Evolutionary conservation across 2,888 invertebrate species (phyloP), one percentile per base, ranked within the genome.

Genomic region (Microctonus brassicae): DNA sequence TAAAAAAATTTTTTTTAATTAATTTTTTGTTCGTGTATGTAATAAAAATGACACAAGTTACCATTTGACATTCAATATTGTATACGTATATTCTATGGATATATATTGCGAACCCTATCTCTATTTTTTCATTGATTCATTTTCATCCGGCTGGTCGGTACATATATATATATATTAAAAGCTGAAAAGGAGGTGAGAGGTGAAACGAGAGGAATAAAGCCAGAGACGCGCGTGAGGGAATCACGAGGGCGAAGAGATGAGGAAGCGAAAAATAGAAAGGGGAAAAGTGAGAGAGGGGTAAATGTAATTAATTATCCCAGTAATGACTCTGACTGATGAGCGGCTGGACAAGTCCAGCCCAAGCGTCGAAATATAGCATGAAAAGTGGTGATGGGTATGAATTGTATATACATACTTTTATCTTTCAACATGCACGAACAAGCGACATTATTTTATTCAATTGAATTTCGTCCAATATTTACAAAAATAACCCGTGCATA

Each of bases 321-420:
- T 90, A 90, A 90, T 90, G 90, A 90, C 90, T 90, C 90, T 90
- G 90, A 90, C 90, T 90, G 90, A 90, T 90, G 90, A 90, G 90
- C 87, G 86, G 83, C 85, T 83, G 86, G 86, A 86, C 87, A 87
- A 87, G 87, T 87, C 86, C 87, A 83, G 86, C 83, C 83, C 82
- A n/a, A 85, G 47, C 47, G 83, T 85, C 83, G 86, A 82, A 86
- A 86, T 84, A 85, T 24, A 24, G 85, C 83, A 73, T 78, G 82
- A 80, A 79, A 26, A 81, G 82, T 82, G 85, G 84, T 80, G 84
- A 86, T 80, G 84, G 85, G 78, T 83, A 77, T 76, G 81, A 82
- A 81, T 80, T 17, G 47, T 47, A 7, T 47, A 47, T 20, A n/a
- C n/a, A 47, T 73, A 73, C 64, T 58, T 52, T 70, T 52, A 70